Conservation (phyloP, 2,888 invertebrate genomes). For the Lathronympha strigana region DNA sequence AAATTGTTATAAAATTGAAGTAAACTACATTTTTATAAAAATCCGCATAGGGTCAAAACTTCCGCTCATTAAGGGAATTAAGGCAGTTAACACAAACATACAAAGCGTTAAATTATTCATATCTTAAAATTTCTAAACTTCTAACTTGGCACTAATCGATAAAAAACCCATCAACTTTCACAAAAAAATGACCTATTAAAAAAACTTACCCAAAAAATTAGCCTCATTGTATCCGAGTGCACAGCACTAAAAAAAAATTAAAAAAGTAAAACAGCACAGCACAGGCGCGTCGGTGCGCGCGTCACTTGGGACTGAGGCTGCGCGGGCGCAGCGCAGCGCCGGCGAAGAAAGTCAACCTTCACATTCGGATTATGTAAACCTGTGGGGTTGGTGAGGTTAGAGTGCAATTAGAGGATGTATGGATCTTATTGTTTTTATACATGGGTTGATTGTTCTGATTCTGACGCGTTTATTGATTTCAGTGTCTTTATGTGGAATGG, state of each 20-base stretch:
- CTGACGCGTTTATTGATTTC: not conserved
- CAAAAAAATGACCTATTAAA: conserved; percentile 22
- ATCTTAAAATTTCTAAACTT: conserved; percentile 31
- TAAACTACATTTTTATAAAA: conserved; percentile 27
- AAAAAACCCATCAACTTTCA: conserved; percentile 68
- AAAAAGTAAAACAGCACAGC: conserved; percentile 65
- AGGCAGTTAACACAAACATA: conserved; percentile 30
- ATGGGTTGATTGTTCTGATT: conserved; percentile 5
- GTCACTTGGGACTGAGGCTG: conserved; percentile 63
- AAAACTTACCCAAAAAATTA: conserved; percentile 75
- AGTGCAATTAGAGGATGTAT: conserved; percentile 2
- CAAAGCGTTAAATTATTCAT: conserved; percentile 32
- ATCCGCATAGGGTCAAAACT: conserved; percentile 19
- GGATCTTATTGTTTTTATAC: not conserved
- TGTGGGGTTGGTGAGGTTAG: conserved; percentile 25
- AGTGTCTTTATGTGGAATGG: not conserved
- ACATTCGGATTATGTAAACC: conserved; percentile 72
- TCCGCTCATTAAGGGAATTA: conserved; percentile 34
- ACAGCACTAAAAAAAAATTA: conserved; percentile 69
- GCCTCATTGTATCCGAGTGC: conserved; percentile 79
- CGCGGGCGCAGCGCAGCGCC: conserved; percentile 72
- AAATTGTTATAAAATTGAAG: conserved; percentile 3
- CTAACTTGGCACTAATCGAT: conserved; percentile 52
- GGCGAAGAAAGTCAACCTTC: conserved; percentile 78
- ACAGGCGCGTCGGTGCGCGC: conserved; percentile 78